A percentile compares a stretch with the other conserved stretches of the same genome.
phyloP scores from a whole-genome alignment of 2,888 invertebrate genomes.

The Tromatobia lineatoria region DNA sequence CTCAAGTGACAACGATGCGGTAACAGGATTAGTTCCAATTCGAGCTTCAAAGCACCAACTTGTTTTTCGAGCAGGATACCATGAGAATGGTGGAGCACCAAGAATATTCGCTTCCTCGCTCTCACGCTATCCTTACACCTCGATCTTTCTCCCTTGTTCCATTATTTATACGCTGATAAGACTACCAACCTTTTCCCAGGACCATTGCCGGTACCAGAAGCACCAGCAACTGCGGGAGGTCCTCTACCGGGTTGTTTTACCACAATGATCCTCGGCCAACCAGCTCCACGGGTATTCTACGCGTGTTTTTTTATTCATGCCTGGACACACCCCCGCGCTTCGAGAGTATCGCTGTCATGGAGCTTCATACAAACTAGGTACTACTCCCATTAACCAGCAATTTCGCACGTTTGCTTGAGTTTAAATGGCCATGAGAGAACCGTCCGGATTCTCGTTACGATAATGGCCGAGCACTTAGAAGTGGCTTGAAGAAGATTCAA shows the following conservation, averaged over 20 bases:
- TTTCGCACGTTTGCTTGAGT: slow-evolving; percentile 67
- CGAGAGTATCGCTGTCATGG: slow-evolving; percentile 21
- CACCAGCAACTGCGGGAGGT: slow-evolving; percentile 27
- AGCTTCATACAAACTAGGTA: slow-evolving; percentile 3
- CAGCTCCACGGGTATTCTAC: slow-evolving; percentile 8
- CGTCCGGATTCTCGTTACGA: slow-evolving; percentile 68
- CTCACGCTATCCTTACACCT: slow-evolving; percentile 29
- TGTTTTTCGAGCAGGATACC: slow-evolving; percentile 80
- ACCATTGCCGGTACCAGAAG: slow-evolving; percentile 1
- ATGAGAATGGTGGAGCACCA: slow-evolving; percentile 69
- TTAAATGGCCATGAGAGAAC: slow-evolving; percentile 72
- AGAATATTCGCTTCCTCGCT: slow-evolving; percentile 22
- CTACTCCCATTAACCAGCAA: slow-evolving; percentile 66
- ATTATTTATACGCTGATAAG: slow-evolving; percentile 34
- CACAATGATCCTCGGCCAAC: slow-evolving; percentile 3
- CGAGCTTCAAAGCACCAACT: slow-evolving; percentile 82
- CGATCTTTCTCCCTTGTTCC: slow-evolving; percentile 19
- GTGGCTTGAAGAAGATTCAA: slow-evolving; percentile 76
- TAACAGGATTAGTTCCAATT: slow-evolving; percentile 82
- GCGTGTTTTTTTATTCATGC: slow-evolving; percentile 58
- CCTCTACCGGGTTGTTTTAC: slow-evolving; percentile 22
- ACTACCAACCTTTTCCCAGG: slow-evolving; percentile 25
- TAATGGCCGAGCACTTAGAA: slow-evolving; percentile 72
- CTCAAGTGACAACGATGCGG: slow-evolving; percentile 40
- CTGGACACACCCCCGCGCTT: slow-evolving; percentile 44